These are phyloP conservation scores for Magallana nippona DNA, from an alignment of 2,888 invertebrate species.

Conservation along the genomic window DNA sequence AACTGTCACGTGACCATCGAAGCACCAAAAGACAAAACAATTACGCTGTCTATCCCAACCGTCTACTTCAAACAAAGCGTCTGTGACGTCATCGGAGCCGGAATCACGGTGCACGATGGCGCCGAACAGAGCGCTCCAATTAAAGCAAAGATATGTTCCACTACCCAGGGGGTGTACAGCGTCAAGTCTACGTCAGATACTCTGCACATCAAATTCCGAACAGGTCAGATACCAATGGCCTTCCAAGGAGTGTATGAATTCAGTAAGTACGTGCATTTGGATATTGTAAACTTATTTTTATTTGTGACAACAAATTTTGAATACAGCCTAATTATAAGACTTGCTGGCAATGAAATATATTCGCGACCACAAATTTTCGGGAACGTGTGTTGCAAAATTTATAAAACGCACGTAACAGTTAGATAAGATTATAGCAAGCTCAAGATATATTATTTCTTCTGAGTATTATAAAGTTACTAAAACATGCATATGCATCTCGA, in stretches of 20 bases:
- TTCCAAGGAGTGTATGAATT: constrained; percentile 60
- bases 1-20: constrained; percentile 56
- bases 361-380: background rate
- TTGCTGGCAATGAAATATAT: too few relatives aligned
- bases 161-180: constrained; percentile 38
- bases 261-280: constrained; percentile 49
- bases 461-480: too few relatives aligned
- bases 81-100: constrained; percentile 46
- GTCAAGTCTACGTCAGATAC: constrained; percentile 52
- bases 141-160: constrained; percentile 51
- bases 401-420: too few relatives aligned
- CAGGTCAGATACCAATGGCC: constrained; percentile 54
- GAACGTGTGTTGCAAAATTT: background rate
- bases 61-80: constrained; percentile 53
- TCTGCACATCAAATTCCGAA: constrained; percentile 53
- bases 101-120: constrained; percentile 56
- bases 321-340: too few relatives aligned
- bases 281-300: background rate
- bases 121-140: constrained; percentile 3
- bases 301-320: too few relatives aligned
- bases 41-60: constrained; percentile 55
- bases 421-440: too few relatives aligned
- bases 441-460: too few relatives aligned
- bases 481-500: too few relatives aligned
- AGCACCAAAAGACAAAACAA: constrained; percentile 55